Evolutionary conservation across 2,888 invertebrate species (phyloP).

Genomic region (Orgyia antiqua): DNA sequence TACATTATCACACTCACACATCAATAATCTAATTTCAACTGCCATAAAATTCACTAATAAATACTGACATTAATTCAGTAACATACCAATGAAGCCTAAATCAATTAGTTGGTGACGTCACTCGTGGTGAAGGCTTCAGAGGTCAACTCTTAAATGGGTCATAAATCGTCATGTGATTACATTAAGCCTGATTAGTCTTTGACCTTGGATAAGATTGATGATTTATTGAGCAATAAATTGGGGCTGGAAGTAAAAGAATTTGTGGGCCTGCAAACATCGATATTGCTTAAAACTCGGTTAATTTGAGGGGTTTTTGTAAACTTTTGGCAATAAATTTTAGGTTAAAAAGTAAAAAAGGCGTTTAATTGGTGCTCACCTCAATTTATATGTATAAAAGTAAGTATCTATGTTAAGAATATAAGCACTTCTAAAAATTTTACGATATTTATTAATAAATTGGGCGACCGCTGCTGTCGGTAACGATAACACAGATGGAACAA

Average conservation of each 20-base stretch:
- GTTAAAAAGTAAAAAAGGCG: no score
- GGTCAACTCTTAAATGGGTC: conserved; percentile 23
- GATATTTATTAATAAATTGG: no score
- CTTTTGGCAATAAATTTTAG: no score
- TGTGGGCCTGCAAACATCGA: conserved; percentile 28
- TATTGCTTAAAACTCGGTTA: conserved; percentile 25
- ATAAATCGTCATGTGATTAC: conserved; percentile 38
- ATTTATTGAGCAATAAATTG: conserved; percentile 35
- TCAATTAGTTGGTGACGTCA: conserved; percentile 21
- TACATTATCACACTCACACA: no score
- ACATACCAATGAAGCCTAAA: conserved; percentile 4
- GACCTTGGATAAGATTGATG: conserved; percentile 45
- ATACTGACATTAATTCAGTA: neutral
- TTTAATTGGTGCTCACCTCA: no score
- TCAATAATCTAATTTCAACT: no score
- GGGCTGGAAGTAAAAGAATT: conserved; percentile 24
- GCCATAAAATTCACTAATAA: neutral
- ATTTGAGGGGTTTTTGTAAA: conserved; percentile 13
- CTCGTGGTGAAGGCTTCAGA: conserved; percentile 20
- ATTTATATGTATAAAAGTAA: no score
- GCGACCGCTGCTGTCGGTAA: no score
- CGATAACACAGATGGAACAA: no score
- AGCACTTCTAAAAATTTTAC: no score
- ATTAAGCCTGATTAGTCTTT: conserved; percentile 36
- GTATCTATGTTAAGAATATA: no score